These are phyloP conservation scores for Ophion ventricosus DNA, from an alignment of 2,888 invertebrate species.

Conservation along the genomic window DNA sequence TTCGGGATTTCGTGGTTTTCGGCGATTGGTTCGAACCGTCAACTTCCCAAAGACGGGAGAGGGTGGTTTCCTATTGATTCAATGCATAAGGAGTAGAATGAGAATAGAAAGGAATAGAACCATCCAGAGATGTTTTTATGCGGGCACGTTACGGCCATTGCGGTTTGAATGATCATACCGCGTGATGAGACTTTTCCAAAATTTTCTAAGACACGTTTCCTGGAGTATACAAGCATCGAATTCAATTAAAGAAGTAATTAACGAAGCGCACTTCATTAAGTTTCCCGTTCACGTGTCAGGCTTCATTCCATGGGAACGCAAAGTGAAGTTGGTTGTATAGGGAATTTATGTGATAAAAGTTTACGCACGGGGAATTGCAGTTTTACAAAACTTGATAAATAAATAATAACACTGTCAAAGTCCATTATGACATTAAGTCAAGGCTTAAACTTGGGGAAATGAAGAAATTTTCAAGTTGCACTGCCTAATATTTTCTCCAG, in stretches of 20 bases:
- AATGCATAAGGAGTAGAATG: slow-evolving; percentile 67
- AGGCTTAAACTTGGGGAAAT: neutral
- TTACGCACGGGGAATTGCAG: slow-evolving; percentile 7
- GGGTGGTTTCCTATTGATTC: slow-evolving; percentile 77
- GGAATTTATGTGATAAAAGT: neutral
- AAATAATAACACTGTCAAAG: neutral
- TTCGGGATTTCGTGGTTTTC: neutral
- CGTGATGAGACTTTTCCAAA: neutral
- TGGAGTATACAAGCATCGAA: too few relatives aligned
- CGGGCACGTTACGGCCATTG: too few relatives aligned
- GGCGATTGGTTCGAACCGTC: neutral
- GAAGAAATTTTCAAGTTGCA: neutral
- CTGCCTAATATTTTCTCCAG: neutral
- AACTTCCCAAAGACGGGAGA: neutral
- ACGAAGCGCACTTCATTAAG: neutral
- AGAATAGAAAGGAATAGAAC: neutral
- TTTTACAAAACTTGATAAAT: slow-evolving; percentile 7
- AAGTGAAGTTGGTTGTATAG: slow-evolving; percentile 7
- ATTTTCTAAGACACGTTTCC: neutral
- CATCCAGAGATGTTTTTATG: too few relatives aligned
- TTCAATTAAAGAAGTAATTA: neutral
- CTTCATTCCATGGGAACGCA: neutral
- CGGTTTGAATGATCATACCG: too few relatives aligned
- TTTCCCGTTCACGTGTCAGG: neutral
- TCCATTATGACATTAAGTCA: neutral